phyloP scores from a whole-genome alignment of 2,113 vertebrate species.

The Rhinoderma darwinii region DNA sequence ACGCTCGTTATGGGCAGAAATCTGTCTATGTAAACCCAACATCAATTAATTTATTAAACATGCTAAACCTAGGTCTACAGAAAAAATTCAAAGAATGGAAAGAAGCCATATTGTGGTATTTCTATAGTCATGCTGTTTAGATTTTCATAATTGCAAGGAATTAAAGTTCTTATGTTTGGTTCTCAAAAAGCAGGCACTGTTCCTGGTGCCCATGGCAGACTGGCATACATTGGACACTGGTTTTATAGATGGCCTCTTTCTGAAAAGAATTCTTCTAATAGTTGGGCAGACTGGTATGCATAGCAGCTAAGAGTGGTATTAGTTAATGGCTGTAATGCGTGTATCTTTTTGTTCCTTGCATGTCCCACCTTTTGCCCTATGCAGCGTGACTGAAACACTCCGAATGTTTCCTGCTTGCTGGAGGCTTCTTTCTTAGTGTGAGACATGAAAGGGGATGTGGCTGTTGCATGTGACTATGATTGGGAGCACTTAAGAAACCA shows the following conservation, averaged over 20 bases:
- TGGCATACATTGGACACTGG: not conserved
- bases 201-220: not conserved
- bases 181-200: not conserved
- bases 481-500: slow-evolving; percentile 59
- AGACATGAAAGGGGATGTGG: slow-evolving; percentile 57
- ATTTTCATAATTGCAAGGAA: not conserved
- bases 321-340: slow-evolving; percentile 25
- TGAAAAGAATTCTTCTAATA: not conserved
- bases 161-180: no score
- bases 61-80: not conserved
- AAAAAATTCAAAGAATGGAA: no score
- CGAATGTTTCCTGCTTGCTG: slow-evolving; percentile 56
- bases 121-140: no score
- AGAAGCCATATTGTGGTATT: no score
- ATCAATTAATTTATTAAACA: not conserved
- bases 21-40: no score
- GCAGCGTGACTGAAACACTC: slow-evolving; percentile 51
- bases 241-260: not conserved
- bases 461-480: slow-evolving; percentile 55
- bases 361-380: slow-evolving; percentile 50
- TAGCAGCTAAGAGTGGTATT: not conserved
- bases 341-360: slow-evolving; percentile 1
- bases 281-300: not conserved
- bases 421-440: slow-evolving; percentile 46
- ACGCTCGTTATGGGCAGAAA: no score